These are phyloP conservation scores for Drosophila arizonae DNA, from an alignment of 1,140 invertebrate genomes.

Conservation along the genomic window DNA sequence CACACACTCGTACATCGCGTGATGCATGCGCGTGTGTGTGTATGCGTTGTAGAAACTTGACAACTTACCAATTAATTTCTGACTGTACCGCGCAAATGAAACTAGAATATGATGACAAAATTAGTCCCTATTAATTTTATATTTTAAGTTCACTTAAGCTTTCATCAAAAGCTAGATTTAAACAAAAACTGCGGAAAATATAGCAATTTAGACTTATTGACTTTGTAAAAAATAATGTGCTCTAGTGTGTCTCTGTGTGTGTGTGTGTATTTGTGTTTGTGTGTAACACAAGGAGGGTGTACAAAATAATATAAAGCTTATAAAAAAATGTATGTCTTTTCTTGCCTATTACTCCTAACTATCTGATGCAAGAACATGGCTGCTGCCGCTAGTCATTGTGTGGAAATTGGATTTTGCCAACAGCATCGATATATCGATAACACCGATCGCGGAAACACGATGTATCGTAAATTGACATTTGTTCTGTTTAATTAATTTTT, in stretches of 20 bases:
- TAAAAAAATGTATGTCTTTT: constrained; percentile 15
- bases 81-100: constrained; percentile 42
- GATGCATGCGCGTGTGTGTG: constrained; percentile 13
- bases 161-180: not conserved
- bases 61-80: constrained; percentile 33
- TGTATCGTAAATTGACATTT: no score
- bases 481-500: no score
- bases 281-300: constrained; percentile 4
- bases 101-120: not conserved
- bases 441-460: constrained; percentile 3
- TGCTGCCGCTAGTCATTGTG: constrained; percentile 9
- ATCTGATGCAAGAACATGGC: constrained; percentile 25
- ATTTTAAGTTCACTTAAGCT: not conserved
- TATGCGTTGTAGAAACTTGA: constrained; percentile 6
- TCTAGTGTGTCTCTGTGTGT: not conserved
- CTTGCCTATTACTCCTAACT: constrained; percentile 42
- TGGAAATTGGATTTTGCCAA: not conserved
- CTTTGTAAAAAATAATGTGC: not conserved
- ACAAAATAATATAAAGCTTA: constrained; percentile 13
- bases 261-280: constrained; percentile 5
- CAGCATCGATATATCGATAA: constrained; percentile 17
- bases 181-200: not conserved
- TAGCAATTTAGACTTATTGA: not conserved
- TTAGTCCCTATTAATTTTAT: not conserved
- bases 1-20: constrained; percentile 4